Evolutionary conservation across 1,140 invertebrate genomes (phyloP).

Genomic region (Scaptomyza graminum): DNA sequence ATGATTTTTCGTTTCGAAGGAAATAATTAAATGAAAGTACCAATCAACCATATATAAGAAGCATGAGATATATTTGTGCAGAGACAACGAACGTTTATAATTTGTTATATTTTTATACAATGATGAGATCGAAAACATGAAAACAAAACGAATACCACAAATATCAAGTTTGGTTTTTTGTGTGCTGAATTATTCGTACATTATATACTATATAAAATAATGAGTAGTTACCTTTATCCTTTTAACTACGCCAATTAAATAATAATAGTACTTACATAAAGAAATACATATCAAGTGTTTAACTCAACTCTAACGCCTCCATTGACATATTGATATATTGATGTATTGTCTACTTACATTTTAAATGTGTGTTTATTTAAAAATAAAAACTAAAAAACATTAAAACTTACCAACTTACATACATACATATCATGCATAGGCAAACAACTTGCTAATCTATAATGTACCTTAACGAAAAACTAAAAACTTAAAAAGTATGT

Average conservation of each 20-base stretch:
- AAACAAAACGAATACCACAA: constrained; percentile 7
- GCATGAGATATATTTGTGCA: constrained; percentile 30
- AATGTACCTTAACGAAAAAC: constrained; percentile 70
- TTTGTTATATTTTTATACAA: constrained; percentile 81
- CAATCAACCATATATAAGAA: constrained; percentile 47
- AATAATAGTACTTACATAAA: constrained; percentile 23
- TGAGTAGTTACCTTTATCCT: constrained; percentile 58
- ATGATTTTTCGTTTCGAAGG: constrained; percentile 53
- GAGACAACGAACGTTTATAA: constrained; percentile 77
- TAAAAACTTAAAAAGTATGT: constrained; percentile 41
- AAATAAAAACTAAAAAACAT: constrained; percentile 6
- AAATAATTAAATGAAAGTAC: constrained; percentile 7
- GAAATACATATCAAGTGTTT: constrained; percentile 74
- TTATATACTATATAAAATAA: constrained; percentile 40
- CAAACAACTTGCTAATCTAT: constrained; percentile 65
- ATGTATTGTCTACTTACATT: constrained; percentile 77
- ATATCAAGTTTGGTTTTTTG: constrained; percentile 20
- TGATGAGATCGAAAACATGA: constrained; percentile 14
- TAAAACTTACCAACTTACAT: constrained; percentile 4
- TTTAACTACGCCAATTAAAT: constrained; percentile 58
- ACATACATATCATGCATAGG: constrained; percentile 18
- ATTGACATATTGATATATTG: constrained; percentile 76
- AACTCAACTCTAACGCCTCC: constrained; percentile 74
- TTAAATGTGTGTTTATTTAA: constrained; percentile 47
- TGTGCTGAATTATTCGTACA: constrained; percentile 24